Evolutionary conservation across 2,888 invertebrate species (phyloP), one percentile per base, ranked within the genome.

Genomic region (Eueremaeus valkanovi): DNA sequence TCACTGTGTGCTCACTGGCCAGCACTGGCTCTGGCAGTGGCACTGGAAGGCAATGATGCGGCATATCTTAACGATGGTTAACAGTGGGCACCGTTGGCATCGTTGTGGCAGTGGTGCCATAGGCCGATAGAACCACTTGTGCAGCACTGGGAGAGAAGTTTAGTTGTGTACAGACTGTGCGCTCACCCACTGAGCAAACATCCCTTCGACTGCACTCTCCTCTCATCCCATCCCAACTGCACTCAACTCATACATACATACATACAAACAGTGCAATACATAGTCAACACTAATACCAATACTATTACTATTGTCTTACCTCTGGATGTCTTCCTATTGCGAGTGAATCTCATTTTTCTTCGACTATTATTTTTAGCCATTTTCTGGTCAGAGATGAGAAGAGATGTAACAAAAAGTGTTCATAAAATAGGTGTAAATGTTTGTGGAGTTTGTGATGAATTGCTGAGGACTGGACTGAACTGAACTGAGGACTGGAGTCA

Each of bases 111-210:
- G n/a, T n/a, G n/a, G n/a, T n/a, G n/a, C n/a, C n/a, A n/a, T n/a
- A n/a, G n/a, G n/a, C n/a, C n/a, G n/a, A n/a, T n/a, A n/a, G 61
- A 66, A 36, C 66, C 66, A 66, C 66, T 66, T 66, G 66, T 66
- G 66, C 66, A 51, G n/a, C 16, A 51, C 51, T n/a, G 18, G 16
- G 11, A 45, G 16, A 45, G n/a, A n/a, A n/a, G n/a, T n/a, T n/a
- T n/a, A n/a, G n/a, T n/a, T n/a, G n/a, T n/a, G n/a, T n/a, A 36
- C 36, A 36, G 51, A 18, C 16, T n/a, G 21, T 29, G 36, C n/a
- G 18, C 66, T 66, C 66, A 66, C 66, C 66, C 66, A 66, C 66
- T 66, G 33, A 29, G 36, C 66, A 66, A 66, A 66, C 66, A 66
- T 66, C 66, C 66, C 66, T 58, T 66, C n/a, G 21, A 66, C 66